Conservation (phyloP, 2,888 invertebrate species). For the Meghimatium bilineatum region DNA sequence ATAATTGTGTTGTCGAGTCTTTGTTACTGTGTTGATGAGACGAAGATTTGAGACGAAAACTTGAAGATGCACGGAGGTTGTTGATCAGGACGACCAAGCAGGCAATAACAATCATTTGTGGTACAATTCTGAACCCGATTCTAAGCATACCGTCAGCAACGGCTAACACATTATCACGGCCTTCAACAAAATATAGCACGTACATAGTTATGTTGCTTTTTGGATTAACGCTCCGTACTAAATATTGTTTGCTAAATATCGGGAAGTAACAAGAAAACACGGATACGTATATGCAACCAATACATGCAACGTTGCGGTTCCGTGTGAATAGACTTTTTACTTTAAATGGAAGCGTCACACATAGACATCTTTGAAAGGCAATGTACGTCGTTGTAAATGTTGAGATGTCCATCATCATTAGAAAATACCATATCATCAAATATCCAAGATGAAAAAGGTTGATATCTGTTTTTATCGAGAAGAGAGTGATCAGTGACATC, state of each 20-base stretch:
- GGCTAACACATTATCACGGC: neutral
- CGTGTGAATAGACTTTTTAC: constrained; percentile 21
- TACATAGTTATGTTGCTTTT: neutral
- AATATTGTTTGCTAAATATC: constrained; percentile 10
- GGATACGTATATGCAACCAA: neutral
- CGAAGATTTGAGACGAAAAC: constrained; percentile 1
- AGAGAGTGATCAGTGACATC: neutral
- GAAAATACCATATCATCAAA: constrained; percentile 9
- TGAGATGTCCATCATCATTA: constrained; percentile 21
- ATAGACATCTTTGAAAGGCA: constrained; percentile 25
- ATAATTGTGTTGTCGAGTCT: neutral
- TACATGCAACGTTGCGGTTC: neutral
- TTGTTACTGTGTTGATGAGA: neutral
- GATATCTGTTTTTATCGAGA: neutral
- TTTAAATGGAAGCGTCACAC: constrained; percentile 14
- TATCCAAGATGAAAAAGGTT: neutral
- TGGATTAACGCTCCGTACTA: neutral
- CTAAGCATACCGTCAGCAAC: neutral
- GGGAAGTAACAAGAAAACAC: constrained; percentile 9
- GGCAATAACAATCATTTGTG: neutral
- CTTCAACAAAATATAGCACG: neutral
- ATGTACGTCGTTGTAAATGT: constrained; percentile 21
- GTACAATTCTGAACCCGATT: neutral
- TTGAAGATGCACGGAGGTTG: neutral
- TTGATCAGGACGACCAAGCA: constrained; percentile 1